A percentile compares a stretch with the other conserved stretches of the same genome.
Evolutionary conservation across 2,797 vertebrate genomes (phyloP).

Genomic region (Paedocypris micromegethes): DNA sequence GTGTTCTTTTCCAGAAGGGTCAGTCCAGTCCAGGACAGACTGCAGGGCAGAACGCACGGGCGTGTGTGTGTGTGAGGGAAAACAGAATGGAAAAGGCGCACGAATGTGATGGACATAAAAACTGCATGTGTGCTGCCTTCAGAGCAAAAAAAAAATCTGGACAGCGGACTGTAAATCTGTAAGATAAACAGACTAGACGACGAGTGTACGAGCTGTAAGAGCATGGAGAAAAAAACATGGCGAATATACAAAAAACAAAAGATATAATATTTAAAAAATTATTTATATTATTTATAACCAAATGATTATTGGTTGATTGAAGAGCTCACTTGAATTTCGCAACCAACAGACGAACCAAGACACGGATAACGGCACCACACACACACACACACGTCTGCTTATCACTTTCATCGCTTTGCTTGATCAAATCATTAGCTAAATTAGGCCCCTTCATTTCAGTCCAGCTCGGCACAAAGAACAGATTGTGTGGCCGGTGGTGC

Average conservation of each 20-base stretch:
- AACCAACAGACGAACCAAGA: background rate
- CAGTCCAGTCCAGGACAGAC: slow-evolving; percentile 9
- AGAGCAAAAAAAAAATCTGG: background rate
- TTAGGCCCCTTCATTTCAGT: slow-evolving; percentile 35
- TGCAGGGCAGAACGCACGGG: slow-evolving; percentile 4
- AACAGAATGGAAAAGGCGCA: background rate
- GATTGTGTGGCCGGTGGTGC: slow-evolving; percentile 38
- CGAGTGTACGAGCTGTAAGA: too few relatives aligned
- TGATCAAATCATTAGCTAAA: slow-evolving; percentile 47
- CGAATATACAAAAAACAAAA: background rate
- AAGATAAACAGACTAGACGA: background rate
- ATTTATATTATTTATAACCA: too few relatives aligned
- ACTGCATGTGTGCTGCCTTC: slow-evolving; percentile 1
- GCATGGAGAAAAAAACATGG: too few relatives aligned
- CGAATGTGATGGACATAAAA: background rate
- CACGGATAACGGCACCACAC: background rate
- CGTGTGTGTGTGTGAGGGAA: slow-evolving; percentile 13
- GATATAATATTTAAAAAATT: background rate
- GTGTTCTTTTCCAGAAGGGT: slow-evolving; percentile 24
- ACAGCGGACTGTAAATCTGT: background rate
- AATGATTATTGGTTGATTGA: too few relatives aligned
- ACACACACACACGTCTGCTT: slow-evolving; percentile 6
- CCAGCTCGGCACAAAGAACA: slow-evolving; percentile 37
- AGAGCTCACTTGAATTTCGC: background rate
- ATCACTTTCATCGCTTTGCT: slow-evolving; percentile 37